Conservation (phyloP, 2,888 invertebrate species). For the Caenorhabditis sp. region DNA sequence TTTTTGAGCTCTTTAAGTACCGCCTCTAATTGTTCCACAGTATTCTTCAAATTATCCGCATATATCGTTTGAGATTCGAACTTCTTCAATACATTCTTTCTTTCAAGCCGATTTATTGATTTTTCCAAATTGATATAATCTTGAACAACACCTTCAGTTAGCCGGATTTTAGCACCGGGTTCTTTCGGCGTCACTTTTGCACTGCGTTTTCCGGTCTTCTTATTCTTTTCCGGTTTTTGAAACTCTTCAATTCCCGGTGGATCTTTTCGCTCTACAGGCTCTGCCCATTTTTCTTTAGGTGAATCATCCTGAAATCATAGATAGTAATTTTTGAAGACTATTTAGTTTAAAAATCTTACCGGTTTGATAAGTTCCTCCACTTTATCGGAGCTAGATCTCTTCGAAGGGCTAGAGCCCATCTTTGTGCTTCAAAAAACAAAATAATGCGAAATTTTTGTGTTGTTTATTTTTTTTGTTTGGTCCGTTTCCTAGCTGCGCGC, state of each 20-base stretch:
- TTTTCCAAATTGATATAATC: conserved; percentile 73
- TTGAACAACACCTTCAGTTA: conserved; percentile 67
- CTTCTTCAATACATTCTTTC: conserved; percentile 71
- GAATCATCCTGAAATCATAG: background rate
- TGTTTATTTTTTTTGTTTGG: conserved; percentile 16
- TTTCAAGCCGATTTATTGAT: conserved; percentile 70
- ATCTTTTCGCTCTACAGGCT: conserved; percentile 14
- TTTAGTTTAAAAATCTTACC: too few species aligned
- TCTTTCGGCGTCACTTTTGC: conserved; percentile 36
- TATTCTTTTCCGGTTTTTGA: background rate
- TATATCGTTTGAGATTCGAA: conserved; percentile 71
- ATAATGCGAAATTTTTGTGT: background rate
- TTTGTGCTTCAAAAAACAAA: background rate
- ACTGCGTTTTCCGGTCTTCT: conserved; percentile 20
- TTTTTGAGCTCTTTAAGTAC: conserved; percentile 71
- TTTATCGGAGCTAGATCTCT: conserved; percentile 15
- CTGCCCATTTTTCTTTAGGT: conserved; percentile 34
- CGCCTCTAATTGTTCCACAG: conserved; percentile 70
- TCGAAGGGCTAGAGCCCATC: conserved; percentile 37
- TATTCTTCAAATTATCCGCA: conserved; percentile 70
- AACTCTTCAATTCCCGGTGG: background rate
- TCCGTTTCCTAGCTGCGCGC: conserved; percentile 4
- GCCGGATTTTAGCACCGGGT: conserved; percentile 50
- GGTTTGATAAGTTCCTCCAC: conserved; percentile 5
- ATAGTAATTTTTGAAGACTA: too few species aligned